A percentile compares a stretch with the other conserved stretches of the same genome.
phyloP scores from a whole-genome alignment of 2,113 vertebrate genomes.

The Peromyscus maniculatus region DNA sequence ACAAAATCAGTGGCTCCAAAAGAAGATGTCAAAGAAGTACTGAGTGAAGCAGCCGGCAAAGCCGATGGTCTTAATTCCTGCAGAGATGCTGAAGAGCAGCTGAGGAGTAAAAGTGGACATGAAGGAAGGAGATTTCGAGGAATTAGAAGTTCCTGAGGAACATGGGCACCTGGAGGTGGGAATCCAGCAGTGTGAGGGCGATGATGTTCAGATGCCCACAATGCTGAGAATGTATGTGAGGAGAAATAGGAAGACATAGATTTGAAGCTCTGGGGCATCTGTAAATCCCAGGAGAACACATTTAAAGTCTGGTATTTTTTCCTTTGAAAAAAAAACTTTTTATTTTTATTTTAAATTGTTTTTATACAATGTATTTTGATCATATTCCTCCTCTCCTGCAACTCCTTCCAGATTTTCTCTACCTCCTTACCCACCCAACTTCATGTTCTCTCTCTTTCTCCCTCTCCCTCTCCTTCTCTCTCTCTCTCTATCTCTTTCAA shows the following conservation, averaged over 20 bases:
- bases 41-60: not conserved
- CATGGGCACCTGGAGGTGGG: not conserved
- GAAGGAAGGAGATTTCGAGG: not conserved
- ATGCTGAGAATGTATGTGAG: conserved; percentile 42
- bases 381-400: too few species aligned
- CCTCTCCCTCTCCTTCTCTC: too few species aligned
- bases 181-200: not conserved
- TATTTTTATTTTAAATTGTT: too few species aligned
- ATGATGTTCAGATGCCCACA: not conserved
- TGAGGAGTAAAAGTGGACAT: not conserved
- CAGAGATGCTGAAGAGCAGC: not conserved
- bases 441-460: too few species aligned
- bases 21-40: not conserved
- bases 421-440: too few species aligned
- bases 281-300: conserved; percentile 61
- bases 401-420: too few species aligned
- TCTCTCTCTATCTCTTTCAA: too few species aligned
- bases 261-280: conserved; percentile 3
- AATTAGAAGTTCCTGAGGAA: not conserved
- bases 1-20: not conserved
- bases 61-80: not conserved
- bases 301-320: conserved; percentile 49
- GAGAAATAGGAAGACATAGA: conserved; percentile 58
- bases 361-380: too few species aligned
- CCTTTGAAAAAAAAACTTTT: too few species aligned